These are phyloP conservation scores for Bursaphelenchus mucronatus DNA, from an alignment of 1,140 invertebrate species.

Conservation along the genomic window DNA sequence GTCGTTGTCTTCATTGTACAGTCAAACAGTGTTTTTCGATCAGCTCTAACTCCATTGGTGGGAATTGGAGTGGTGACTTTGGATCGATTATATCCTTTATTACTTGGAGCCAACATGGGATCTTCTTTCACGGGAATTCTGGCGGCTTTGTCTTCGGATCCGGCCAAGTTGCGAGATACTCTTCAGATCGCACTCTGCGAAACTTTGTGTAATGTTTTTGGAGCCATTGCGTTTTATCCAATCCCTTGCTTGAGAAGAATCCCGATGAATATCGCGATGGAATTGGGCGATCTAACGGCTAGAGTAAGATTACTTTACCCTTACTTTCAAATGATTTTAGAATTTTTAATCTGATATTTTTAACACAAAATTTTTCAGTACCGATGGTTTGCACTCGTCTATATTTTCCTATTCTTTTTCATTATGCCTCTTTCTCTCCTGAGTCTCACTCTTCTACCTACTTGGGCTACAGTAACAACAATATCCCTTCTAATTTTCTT, in stretches of 20 bases:
- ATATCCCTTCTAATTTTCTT: conserved; percentile 60
- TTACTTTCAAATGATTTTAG: conserved; percentile 4
- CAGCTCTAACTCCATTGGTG: conserved; percentile 68
- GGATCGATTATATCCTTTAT: conserved; percentile 68
- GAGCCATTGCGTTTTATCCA: conserved; percentile 68
- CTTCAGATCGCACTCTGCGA: conserved; percentile 69
- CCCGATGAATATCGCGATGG: conserved; percentile 66
- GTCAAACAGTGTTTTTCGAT: conserved; percentile 69
- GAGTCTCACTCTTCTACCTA: conserved; percentile 40
- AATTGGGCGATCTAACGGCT: conserved; percentile 60
- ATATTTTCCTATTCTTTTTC: conserved; percentile 66
- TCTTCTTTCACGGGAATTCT: conserved; percentile 66
- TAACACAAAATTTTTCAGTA: conserved; percentile 34
- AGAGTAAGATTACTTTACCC: conserved; percentile 46
- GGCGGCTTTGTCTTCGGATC: conserved; percentile 50
- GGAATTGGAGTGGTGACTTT: conserved; percentile 68
- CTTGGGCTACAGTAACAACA: conserved; percentile 57
- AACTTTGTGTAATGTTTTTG: conserved; percentile 68
- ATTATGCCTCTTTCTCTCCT: conserved; percentile 62
- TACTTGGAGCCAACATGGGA: conserved; percentile 68
- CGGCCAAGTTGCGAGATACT: conserved; percentile 52
- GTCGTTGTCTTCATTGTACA: conserved; percentile 67
- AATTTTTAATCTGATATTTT: background rate
- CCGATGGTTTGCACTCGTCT: conserved; percentile 65
- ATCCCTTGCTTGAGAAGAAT: conserved; percentile 65